Evolutionary conservation across 92 coral and sea anemone genomes (phyloP), one percentile per base, ranked within the genome.

Genomic region (Phymanthus crucifer): DNA sequence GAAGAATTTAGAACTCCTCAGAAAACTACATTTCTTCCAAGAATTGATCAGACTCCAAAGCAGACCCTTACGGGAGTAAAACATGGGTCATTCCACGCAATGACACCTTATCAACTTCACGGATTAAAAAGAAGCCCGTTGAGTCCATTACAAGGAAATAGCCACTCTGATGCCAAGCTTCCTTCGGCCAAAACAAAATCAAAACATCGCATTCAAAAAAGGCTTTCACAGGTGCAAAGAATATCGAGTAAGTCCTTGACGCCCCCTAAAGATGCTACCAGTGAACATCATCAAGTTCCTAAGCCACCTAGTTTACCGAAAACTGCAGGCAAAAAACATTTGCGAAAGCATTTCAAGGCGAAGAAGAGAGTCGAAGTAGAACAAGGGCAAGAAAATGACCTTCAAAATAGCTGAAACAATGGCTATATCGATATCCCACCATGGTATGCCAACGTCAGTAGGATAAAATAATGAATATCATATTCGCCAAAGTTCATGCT

Each of bases 11-110:
- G 75, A 65, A 73, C 72, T 16, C 69, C 82, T 18, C 74, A 83
- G 69, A 83, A 84, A 80, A 80, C 92, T 12, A 83, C 94, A 18
- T 93, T 93, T 57, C 88, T 93, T 73, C 97, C 97, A 14, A 93
- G 83, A 78, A 93, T 93, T 43, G 97, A 93, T 6, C 90, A 86
- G 31, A 75, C 84, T 40, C 76, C 90, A 16, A 86, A 86, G 71
- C 85, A 72, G 40, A 83, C 80, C 65, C 47, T 82, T 19, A 82
- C 86, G 0, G 86, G 86, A 24, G 13, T 66, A 23, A 82, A 64
- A 82, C 84, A 72, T 2, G 92, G 89, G 3, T 86, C 93, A 50
- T 83, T 89, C 4, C 90, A 79, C 40, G 72, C 74, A 31, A 33
- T 78, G 19, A 80, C 87, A 6, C 80, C 66, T 65, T 73, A 66